Conservation (phyloP, 1,140 invertebrate genomes). For the Hetaerina americana region DNA sequence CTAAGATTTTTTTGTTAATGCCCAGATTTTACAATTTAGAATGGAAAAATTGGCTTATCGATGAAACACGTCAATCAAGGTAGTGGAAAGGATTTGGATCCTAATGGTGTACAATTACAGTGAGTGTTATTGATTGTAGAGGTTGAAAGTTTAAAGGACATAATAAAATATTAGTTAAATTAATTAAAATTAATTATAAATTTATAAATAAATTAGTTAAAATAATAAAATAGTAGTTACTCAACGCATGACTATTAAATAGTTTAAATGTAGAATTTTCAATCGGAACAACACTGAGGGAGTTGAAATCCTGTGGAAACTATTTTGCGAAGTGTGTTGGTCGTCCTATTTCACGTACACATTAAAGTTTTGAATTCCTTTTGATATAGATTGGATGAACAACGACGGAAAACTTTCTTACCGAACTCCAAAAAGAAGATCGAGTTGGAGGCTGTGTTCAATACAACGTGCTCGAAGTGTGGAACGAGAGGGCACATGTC, state of each 20-base stretch:
- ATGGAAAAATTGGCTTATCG: conserved; percentile 32
- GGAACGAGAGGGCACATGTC: conserved; percentile 29
- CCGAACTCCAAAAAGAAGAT: conserved; percentile 23
- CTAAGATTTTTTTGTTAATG: too few species aligned
- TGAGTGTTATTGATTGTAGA: conserved; percentile 14
- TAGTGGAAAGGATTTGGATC: conserved; percentile 31
- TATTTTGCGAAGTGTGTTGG: too few species aligned
- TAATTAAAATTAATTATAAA: too few species aligned
- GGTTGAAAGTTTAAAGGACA: conserved; percentile 1
- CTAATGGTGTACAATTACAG: conserved; percentile 29
- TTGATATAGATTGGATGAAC: conserved; percentile 22
- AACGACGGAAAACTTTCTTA: conserved; percentile 23
- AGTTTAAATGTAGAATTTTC: too few species aligned
- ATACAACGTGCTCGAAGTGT: conserved; percentile 31
- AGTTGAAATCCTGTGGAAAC: too few species aligned
- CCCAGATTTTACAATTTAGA: too few species aligned
- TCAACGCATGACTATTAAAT: too few species aligned
- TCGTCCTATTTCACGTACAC: too few species aligned
- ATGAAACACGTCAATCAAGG: conserved; percentile 35
- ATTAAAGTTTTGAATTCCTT: too few species aligned
- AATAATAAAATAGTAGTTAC: too few species aligned
- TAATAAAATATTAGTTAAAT: not conserved
- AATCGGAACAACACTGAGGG: too few species aligned
- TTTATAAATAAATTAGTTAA: too few species aligned
- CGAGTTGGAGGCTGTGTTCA: conserved; percentile 29